Percentiles rank a stretch among this genome's conserved stretches.
These are phyloP conservation scores for Cotesia vestalis DNA, from an alignment of 1,140 invertebrate species.

Conservation along the genomic window DNA sequence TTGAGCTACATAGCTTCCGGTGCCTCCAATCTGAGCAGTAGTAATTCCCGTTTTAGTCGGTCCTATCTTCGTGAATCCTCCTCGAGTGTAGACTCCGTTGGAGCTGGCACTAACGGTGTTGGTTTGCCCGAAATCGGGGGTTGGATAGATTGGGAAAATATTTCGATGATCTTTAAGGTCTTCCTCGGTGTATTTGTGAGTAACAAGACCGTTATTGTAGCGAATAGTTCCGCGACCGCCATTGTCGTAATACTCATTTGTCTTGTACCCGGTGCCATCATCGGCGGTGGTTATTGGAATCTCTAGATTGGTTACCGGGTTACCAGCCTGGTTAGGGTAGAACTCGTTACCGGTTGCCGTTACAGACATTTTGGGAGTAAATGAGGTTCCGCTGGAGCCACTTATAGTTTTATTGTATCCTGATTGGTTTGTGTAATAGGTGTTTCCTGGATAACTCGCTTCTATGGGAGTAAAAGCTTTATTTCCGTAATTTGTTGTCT, in stretches of 20 bases:
- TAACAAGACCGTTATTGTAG: conserved; percentile 50
- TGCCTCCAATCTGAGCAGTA: conserved; percentile 58
- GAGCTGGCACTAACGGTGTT: conserved; percentile 8
- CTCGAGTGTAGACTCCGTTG: conserved; percentile 39
- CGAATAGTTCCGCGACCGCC: conserved; percentile 50
- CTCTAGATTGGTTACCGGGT: background rate
- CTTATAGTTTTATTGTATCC: conserved; percentile 13
- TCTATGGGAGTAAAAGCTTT: background rate
- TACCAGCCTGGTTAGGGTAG: conserved; percentile 28
- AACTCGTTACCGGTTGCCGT: conserved; percentile 14
- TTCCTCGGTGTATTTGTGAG: conserved; percentile 49
- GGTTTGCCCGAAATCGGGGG: conserved; percentile 39
- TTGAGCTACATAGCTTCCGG: conserved; percentile 55
- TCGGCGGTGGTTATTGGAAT: background rate
- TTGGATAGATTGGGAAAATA: conserved; percentile 35
- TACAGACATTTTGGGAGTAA: conserved; percentile 15
- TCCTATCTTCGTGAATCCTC: conserved; percentile 60
- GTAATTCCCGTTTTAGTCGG: conserved; percentile 60
- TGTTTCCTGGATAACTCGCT: background rate
- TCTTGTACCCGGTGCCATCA: conserved; percentile 45
- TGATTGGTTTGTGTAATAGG: conserved; percentile 11
- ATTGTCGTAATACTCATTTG: conserved; percentile 53
- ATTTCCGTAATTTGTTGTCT: too few relatives aligned
- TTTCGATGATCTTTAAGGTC: conserved; percentile 45
- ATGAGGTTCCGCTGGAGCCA: background rate